These are phyloP conservation scores for Pseudorectes ferrugineus DNA, from an alignment of 2,113 vertebrate genomes.

Conservation along the genomic window DNA sequence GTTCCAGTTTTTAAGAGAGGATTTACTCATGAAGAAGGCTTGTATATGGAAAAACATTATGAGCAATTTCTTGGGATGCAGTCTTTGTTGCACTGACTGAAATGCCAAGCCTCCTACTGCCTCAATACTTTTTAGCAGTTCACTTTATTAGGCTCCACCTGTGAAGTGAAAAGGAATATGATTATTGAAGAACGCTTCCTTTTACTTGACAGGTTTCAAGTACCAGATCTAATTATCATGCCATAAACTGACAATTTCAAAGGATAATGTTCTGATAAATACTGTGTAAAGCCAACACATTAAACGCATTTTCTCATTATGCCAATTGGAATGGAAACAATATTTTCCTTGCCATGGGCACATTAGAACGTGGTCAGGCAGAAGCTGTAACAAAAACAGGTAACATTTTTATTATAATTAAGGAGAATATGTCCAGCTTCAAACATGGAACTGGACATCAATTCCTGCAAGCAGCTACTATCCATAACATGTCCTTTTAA, in stretches of 20 bases:
- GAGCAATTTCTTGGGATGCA: neutral
- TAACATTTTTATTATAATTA: conserved; percentile 22
- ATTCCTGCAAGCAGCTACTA: neutral
- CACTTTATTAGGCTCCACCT: conserved; percentile 50
- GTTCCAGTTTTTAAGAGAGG: neutral
- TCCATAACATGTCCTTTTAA: neutral
- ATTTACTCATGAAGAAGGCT: neutral
- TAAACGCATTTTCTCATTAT: conserved; percentile 11
- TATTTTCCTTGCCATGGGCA: conserved; percentile 53
- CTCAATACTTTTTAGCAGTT: conserved; percentile 20
- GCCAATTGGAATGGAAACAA: conserved; percentile 33
- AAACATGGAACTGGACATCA: neutral
- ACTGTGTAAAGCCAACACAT: conserved; percentile 31
- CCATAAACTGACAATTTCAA: conserved; percentile 41
- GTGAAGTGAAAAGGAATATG: neutral
- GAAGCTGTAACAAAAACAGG: neutral
- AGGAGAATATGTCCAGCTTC: neutral
- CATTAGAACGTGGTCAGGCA: neutral
- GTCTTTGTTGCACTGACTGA: neutral
- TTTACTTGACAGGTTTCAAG: conserved; percentile 53
- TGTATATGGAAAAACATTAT: neutral
- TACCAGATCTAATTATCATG: conserved; percentile 46
- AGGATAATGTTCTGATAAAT: conserved; percentile 44
- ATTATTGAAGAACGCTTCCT: conserved; percentile 34
- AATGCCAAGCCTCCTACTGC: neutral